Conservation (phyloP, 1,140 invertebrate genomes). For the Radopholus similis region DNA sequence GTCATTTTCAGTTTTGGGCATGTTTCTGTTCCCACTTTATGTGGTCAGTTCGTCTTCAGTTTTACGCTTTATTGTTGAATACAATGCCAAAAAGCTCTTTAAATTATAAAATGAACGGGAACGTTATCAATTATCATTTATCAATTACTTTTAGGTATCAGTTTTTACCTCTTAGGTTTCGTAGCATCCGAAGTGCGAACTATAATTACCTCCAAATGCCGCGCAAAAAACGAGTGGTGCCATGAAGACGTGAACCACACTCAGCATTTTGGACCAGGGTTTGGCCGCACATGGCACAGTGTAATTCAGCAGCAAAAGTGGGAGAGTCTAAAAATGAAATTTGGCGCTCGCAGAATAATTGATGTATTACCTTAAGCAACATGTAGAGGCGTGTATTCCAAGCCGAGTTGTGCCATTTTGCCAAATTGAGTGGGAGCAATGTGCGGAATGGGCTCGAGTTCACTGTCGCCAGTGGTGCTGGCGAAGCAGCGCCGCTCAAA, state of each 20-base stretch:
- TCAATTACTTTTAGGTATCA: too few species aligned
- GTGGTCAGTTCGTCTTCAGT: too few species aligned
- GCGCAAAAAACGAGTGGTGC: conserved; percentile 64
- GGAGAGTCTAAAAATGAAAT: conserved; percentile 61
- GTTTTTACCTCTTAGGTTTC: too few species aligned
- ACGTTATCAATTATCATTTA: too few species aligned
- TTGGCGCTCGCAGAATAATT: neutral
- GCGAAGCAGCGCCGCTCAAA: neutral
- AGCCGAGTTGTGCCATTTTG: too few species aligned
- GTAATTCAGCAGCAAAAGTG: conserved; percentile 65
- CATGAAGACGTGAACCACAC: conserved; percentile 65
- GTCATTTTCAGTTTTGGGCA: too few species aligned
- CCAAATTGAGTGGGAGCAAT: neutral
- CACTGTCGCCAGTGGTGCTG: neutral
- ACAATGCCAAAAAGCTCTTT: too few species aligned
- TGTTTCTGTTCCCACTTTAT: too few species aligned
- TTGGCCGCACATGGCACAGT: conserved; percentile 67
- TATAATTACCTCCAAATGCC: too few species aligned
- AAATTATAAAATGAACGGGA: too few species aligned
- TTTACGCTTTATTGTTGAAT: too few species aligned
- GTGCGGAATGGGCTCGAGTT: conserved; percentile 7
- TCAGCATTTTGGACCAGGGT: conserved; percentile 68
- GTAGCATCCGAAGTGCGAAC: too few species aligned
- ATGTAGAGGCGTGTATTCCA: neutral
- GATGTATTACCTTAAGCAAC: neutral